Base-by-base conservation (phyloP, 2,888 invertebrate genomes). In the Exephanes ischioxanthus region DNA sequence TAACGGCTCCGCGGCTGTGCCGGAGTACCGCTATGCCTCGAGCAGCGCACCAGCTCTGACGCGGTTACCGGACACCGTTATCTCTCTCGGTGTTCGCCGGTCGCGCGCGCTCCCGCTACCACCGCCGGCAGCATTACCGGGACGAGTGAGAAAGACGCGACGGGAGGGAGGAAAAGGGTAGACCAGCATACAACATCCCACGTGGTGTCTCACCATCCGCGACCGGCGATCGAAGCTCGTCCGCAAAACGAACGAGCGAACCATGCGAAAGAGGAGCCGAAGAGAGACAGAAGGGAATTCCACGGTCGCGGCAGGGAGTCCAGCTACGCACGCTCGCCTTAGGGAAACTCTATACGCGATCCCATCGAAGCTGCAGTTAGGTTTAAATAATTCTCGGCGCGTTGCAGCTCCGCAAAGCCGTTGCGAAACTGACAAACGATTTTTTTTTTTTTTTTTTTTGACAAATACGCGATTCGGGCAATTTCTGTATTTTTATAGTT, bases 21-120 rank as follows among this genome's bases (percentile, higher is more conserved):
- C 82, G 89, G 89, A 91, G 93, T 94, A 93, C 94, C 94, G 94
- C 94, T 94, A 94, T 76, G 66, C 63, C 58, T 70, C 81, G 61
- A 66, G 90, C 89, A 91, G 70, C 70, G 58, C 71, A 67, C 89
- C 90, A 90, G 90, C 93, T 92, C 93, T 92, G 92, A 93, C 93
- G 93, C 92, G 92, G 92, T 93, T 93, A 92, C 92, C 92, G 92
- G 89, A 90, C 90, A 93, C 93, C 93, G 93, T 93, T 93, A 48
- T 63, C 79, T 63, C 70, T 70, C 70, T 30, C 41, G 30, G 68
- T 68, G 41, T 68, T 78, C 78, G 55, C 70, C 70, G 58, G 33
- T 78, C 58, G 37, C 45, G 45, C 61, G 55, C 75, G 55, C 26
- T 70, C 19, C 37, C 76, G 58, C 14, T 58, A 61, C 61, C 30